Base-by-base conservation (phyloP, 2,888 invertebrate genomes). In the Dusona sp. region DNA sequence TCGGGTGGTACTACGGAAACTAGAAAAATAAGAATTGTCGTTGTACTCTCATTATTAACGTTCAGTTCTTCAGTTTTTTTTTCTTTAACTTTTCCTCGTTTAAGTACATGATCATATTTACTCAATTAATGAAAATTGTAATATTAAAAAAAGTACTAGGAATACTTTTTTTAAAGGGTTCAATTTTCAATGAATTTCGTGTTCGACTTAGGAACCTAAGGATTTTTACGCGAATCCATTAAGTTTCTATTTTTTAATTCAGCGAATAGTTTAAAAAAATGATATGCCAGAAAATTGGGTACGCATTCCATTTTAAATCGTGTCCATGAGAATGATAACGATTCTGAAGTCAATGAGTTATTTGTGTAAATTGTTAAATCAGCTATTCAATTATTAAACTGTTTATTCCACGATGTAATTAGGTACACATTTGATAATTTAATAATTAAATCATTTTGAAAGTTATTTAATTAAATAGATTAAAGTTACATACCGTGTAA, bases 401-500 rank as follows among this genome's bases (percentile, higher is more conserved):
- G 9, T 3, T 25, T 4, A 54, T 22, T 25, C 3, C 7, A 22
- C 54, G 11, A 54, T 22, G 54, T 54, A n/a, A 9, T 25, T 3
- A 6, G 22, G n/a, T 11, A 22, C 9, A 7, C 0, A 9, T 54
- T 54, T 25, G 19, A 48, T 70, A 29, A 25, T 29, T 9, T 19
- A 48, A 33, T 70, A 4, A 48, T 25, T 22, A 8, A 9, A 4
- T 16, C 16, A 16, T 25, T 16, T 4, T 70, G 8, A 3, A 45
- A 65, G 11, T 16, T 22, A 36, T 64, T 11, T 2, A 9, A 1
- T 54, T 13, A 6, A 33, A 19, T n/a, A 22, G 29, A 57, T 54
- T 57, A 22, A 54, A 33, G 45, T 3, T 0, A 64, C 70, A 2
- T 72, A 97, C 97, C 97, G 94, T 97, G 96, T 92, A 97, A 95